Conservation (phyloP, 2,888 invertebrate genomes). For the Erebia palarica region DNA sequence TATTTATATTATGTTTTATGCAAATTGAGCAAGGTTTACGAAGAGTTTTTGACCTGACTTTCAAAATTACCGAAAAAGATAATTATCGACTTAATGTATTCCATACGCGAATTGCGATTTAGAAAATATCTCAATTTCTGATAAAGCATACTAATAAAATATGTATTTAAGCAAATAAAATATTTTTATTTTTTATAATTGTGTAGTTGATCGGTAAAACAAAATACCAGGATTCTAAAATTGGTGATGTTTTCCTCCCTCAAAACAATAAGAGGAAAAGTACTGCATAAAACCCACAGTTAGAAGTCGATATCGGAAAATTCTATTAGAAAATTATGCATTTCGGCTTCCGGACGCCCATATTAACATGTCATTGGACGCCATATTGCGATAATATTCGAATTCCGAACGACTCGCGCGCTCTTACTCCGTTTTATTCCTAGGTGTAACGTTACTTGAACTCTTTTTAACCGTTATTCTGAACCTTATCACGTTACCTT, state of each 20-base stretch:
- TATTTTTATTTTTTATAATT: no score
- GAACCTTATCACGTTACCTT: constrained; percentile 44
- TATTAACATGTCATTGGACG: constrained; percentile 80
- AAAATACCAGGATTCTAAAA: not conserved
- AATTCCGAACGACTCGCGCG: constrained; percentile 60
- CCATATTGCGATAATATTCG: constrained; percentile 78
- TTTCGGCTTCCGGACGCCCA: constrained; percentile 64
- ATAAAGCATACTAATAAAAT: no score
- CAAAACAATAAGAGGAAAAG: constrained; percentile 18
- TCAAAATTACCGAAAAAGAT: no score
- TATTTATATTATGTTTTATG: not conserved
- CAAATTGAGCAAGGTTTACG: no score
- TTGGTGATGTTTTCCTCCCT: not conserved
- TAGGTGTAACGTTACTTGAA: constrained; percentile 26
- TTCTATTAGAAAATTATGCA: constrained; percentile 73
- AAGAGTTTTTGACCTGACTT: no score
- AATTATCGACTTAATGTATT: no score
- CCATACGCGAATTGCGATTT: no score
- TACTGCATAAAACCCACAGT: constrained; percentile 24
- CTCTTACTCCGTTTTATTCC: constrained; percentile 43
- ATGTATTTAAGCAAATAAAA: no score
- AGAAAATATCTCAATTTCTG: no score
- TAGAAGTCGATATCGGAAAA: constrained; percentile 39
- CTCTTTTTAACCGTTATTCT: constrained; percentile 38
- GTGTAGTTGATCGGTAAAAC: not conserved